phyloP scores from a whole-genome alignment of 1,140 invertebrate species.

The Dermatophagoides farinae region DNA sequence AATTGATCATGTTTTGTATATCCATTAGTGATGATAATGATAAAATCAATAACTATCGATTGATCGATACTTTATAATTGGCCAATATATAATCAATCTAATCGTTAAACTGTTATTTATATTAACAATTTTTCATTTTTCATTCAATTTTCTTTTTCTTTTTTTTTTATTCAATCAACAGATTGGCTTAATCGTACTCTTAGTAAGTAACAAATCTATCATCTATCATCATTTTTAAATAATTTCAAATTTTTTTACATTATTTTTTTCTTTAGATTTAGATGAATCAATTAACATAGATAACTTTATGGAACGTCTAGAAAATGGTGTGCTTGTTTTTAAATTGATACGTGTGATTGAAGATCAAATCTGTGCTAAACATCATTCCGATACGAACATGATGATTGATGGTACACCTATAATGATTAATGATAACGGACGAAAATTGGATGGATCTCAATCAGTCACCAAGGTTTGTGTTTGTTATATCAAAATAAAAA shows the following conservation, averaged over 20 bases:
- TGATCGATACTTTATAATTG: too few species aligned
- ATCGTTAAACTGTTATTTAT: neutral
- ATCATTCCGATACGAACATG: neutral
- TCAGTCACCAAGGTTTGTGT: neutral
- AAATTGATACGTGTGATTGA: conserved; percentile 52
- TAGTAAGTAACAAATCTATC: conserved; percentile 34
- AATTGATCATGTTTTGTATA: neutral
- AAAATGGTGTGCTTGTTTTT: conserved; percentile 57
- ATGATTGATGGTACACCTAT: neutral
- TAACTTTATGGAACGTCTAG: conserved; percentile 52
- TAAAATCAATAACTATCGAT: neutral
- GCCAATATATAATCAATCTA: neutral
- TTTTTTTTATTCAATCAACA: conserved; percentile 25
- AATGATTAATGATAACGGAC: neutral
- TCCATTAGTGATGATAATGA: neutral
- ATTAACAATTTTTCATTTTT: neutral
- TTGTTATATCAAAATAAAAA: too few species aligned
- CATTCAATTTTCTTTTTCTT: neutral
- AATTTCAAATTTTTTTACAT: too few species aligned
- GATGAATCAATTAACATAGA: conserved; percentile 32
- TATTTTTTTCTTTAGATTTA: neutral
- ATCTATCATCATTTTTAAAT: neutral
- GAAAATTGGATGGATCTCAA: neutral
- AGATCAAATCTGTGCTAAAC: conserved; percentile 27
- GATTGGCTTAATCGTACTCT: conserved; percentile 67